Base-by-base conservation (phyloP, 1,140 invertebrate species). In the Nylanderia fulva region DNA sequence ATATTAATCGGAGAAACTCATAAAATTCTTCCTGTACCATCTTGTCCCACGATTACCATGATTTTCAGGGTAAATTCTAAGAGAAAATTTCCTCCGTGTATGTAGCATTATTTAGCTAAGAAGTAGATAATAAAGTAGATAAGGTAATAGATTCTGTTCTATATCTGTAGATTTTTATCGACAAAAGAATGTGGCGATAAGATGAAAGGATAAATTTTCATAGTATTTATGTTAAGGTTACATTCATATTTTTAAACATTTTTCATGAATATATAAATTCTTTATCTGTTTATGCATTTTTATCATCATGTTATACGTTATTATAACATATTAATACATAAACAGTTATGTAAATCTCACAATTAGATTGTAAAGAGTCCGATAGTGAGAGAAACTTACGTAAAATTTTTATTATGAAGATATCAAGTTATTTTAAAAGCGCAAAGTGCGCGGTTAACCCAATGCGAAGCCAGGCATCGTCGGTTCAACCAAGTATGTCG, bases 281-380 rank as follows among this genome's bases (percentile, higher is more conserved):
- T 33, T 33, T 8, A 33, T 21, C 48, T 48, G 8, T 33, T 1
- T 21, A 21, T 21, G 7, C 9, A 21, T 69, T 29, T 18, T 54
- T 3, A 11, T 71, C 8, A 56, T 56, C 2, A 36, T 29, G 24
- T 29, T 39, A 11, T 13, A 18, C 9, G 42, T 45, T 48, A 9
- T 48, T 21, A 36, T 45, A 56, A 69, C 11, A 2, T 45, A 6
- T 71, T 11, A 4, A 52, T 15, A 15, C 6, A 48, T 48, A 33
- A 36, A 69, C 18, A 11, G 8, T 68, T 68, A 71, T 13, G 13
- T 72, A 72, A 72, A 61, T 75, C 33, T 74, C 52, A n/a, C n/a
- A n/a, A n/a, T n/a, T n/a, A 11, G 54, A 27, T 75, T 27, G 9
- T 36, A 42, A 6, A 58, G 0, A 27, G 13, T 74, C 18, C 45